A percentile compares a stretch with the other conserved stretches of the same genome.
Evolutionary conservation across 2,797 vertebrate species (phyloP).

Genomic region (Channa striata): DNA sequence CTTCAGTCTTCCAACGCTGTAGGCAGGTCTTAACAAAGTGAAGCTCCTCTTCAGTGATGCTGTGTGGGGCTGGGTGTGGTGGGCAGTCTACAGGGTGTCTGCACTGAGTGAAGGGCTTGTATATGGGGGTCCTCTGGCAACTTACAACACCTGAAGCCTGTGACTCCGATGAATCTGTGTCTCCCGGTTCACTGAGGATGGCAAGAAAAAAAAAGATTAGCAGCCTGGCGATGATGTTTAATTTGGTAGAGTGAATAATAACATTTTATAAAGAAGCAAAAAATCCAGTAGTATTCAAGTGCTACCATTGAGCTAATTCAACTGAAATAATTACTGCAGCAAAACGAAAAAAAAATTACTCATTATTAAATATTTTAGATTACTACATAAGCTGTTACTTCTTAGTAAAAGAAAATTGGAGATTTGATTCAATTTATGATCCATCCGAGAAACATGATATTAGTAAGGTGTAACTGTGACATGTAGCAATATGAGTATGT

Average conservation of each 20-base stretch:
- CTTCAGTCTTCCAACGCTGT: slow-evolving; percentile 93
- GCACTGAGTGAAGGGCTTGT: slow-evolving; percentile 79
- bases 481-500: too few relatives aligned
- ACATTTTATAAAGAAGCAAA: background rate
- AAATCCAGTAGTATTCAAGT: background rate
- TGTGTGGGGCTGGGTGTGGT: slow-evolving; percentile 84
- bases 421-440: background rate
- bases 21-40: slow-evolving; percentile 89
- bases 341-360: background rate
- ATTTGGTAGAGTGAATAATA: too few relatives aligned
- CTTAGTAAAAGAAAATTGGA: too few relatives aligned
- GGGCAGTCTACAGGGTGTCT: slow-evolving; percentile 69
- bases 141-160: slow-evolving; percentile 40
- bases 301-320: too few relatives aligned
- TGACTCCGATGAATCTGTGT: slow-evolving; percentile 63
- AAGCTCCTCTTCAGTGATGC: slow-evolving; percentile 89
- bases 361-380: too few relatives aligned
- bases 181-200: slow-evolving; percentile 70
- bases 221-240: background rate
- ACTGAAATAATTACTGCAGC: background rate
- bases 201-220: background rate
- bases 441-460: background rate
- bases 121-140: slow-evolving; percentile 71
- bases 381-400: background rate
- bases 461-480: background rate